Evolutionary conservation across 1,140 invertebrate species (phyloP), one percentile per base, ranked within the genome.

Genomic region (Drosophila subpulchrella): DNA sequence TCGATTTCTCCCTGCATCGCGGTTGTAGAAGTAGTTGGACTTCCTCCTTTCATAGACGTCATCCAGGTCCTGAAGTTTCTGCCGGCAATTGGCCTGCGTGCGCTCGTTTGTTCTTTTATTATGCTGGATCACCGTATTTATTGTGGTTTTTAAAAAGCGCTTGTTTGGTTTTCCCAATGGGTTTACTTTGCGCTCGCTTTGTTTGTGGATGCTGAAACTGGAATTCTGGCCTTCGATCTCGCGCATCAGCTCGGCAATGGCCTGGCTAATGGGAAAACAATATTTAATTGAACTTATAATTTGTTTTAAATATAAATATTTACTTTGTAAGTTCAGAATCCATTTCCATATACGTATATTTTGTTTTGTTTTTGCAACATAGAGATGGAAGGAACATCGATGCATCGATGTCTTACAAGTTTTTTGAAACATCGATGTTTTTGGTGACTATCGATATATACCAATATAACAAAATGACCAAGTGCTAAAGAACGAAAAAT

Each of bases 151-250:
- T 0, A 91, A 38, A 46, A 91, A 91, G 15, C 62, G 63, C 61
- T 91, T 91, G 47, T 91, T 91, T 30, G 84, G 47, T 51, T 80
- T 91, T 7, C 78, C 84, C n/a, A 91, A 42, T 0, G 89, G 89
- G 81, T 91, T 91, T 13, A 90, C 84, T 73, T 91, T 91, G 8
- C 89, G 72, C 15, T 91, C 89, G 17, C 0, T 27, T 13, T 77
- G 79, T 11, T 50, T 51, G n/a, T 36, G 13, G 5, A 10, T n/a
- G 4, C 3, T 36, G 1, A 41, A 12, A 12, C 30, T 38, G 7
- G 30, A 3, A 27, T 34, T 55, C 17, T 38, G 56, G 2, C 13
- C 36, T n/a, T 78, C 56, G 6, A 83, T 46, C 10, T 76, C 83
- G 1, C 60, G 67, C 75, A 86, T 70, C 1, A 86, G 67, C 57